Evolutionary conservation across 2,888 invertebrate species (phyloP), one percentile per base, ranked within the genome.

Genomic region (Chironomus tentans): DNA sequence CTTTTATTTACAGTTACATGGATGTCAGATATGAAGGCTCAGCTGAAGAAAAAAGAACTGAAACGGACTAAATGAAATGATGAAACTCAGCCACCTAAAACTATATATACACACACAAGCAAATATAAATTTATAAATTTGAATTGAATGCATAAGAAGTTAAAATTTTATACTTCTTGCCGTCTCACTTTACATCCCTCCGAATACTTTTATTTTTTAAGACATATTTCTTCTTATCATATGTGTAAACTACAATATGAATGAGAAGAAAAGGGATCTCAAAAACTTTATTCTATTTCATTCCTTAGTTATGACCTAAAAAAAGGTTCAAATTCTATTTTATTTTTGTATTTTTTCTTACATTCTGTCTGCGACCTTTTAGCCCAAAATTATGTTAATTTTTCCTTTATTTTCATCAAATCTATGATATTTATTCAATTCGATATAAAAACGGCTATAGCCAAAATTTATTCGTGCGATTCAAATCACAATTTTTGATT

Each of bases 21-120:
- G 74, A 74, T 48, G 74, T 74, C 5, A 38, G 74, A 38, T 68
- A 74, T 65, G 74, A 74, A 68, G 62, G 62, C 62, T 73, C 72
- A 24, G 62, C 62, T 24, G 72, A 73, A 18, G 72, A 62, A 73
- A 10, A 56, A 15, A 15, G 70, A 18, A 22, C 18, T 22, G 70
- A 70, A 18, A 21, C 28, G 38, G 72, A 73, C 72, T 73, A 73
- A 73, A 56, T 56, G 56, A 56, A 5, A 56, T 56, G 56, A 56
- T n/a, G n/a, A 56, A 18, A 18, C 10, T 56, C 56, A 56, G n/a
- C 56, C 56, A 56, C 56, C 56, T 7, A 56, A 15, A 18, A 56
- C 15, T 10, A 38, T 38, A 38, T 18, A 56, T 13, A 47, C n/a
- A 68, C 24, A 71, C 56, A 15, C 50, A 38, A 2, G 4, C 50